Evolutionary conservation across 1,140 invertebrate species (phyloP), one percentile per base, ranked within the genome.

Genomic region (Drosophila oshimai): DNA sequence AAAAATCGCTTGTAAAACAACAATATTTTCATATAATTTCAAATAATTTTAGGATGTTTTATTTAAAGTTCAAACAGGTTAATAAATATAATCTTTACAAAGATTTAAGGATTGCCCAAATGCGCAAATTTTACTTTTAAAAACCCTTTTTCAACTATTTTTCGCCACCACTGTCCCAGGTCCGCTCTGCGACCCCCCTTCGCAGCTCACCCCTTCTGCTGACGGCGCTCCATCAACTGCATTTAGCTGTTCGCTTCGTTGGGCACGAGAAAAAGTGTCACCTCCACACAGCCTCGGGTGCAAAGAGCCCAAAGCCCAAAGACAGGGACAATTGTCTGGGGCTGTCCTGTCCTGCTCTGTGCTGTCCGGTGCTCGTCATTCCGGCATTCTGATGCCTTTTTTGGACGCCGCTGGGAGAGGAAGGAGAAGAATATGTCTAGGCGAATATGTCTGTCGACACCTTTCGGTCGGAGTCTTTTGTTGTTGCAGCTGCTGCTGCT

Each of bases 191-290:
- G 31, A 53, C 45, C n/a, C n/a, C n/a, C n/a, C n/a, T n/a, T n/a
- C n/a, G n/a, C n/a, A n/a, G n/a, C n/a, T n/a, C n/a, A n/a, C n/a
- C 15, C 29, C 64, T 67, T 24, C 37, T 13, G 39, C 47, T 68
- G 34, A 65, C 24, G 62, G 58, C 62, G 62, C 60, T 67, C 34
- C 62, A 65, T 67, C 64, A 68, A 54, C 47, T 69, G 50, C 70
- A 79, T 73, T 79, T 79, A 39, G 42, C 57, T 47, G 41, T 64
- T 46, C 72, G 76, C 71, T 55, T 81, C 68, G 78, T 69, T 83
- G 78, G 73, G 53, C 78, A 83, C 74, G 73, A 65, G 78, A 83
- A 83, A 77, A 83, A 69, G n/a, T 83, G 74, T 80, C 78, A 76
- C 78, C 78, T 83, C 69, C 44, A 69, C 44, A 69, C 67, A 51